These are phyloP conservation scores for Polypedilum vanderplanki DNA, from an alignment of 1,140 invertebrate genomes.

Conservation along the genomic window DNA sequence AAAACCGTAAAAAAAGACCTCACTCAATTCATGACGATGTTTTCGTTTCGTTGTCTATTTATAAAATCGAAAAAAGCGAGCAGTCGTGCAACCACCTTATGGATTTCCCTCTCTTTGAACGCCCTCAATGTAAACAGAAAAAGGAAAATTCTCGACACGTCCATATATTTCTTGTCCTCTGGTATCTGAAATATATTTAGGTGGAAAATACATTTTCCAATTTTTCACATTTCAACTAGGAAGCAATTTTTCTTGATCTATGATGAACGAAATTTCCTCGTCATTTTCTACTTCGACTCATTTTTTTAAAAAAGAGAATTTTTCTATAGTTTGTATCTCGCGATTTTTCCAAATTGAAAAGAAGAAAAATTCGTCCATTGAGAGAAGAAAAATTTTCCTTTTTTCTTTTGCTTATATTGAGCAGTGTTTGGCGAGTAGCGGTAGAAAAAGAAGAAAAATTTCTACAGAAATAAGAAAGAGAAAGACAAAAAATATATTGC, in stretches of 20 bases:
- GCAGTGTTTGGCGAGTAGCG: too few relatives aligned
- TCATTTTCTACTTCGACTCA: too few relatives aligned
- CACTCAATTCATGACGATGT: too few relatives aligned
- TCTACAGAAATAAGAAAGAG: too few relatives aligned
- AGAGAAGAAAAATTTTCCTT: background rate
- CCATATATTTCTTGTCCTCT: background rate
- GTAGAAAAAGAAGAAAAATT: too few relatives aligned
- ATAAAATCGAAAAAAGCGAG: background rate
- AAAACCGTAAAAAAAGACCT: too few relatives aligned
- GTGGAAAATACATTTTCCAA: conserved; percentile 15
- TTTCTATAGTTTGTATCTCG: conserved; percentile 5
- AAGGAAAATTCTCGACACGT: background rate
- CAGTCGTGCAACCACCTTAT: conserved; percentile 10
- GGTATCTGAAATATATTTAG: conserved; percentile 27
- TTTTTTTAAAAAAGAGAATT: background rate
- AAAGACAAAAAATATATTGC: background rate
- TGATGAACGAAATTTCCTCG: too few relatives aligned
- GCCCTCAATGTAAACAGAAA: background rate
- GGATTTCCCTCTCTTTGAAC: background rate
- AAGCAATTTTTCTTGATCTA: background rate
- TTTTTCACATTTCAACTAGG: background rate
- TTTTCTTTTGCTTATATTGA: background rate
- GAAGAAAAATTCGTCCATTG: background rate
- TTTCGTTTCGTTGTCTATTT: background rate
- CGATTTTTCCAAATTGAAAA: background rate